Base-by-base conservation (phyloP, 2,888 invertebrate genomes). In the Teleiodes luculella region DNA sequence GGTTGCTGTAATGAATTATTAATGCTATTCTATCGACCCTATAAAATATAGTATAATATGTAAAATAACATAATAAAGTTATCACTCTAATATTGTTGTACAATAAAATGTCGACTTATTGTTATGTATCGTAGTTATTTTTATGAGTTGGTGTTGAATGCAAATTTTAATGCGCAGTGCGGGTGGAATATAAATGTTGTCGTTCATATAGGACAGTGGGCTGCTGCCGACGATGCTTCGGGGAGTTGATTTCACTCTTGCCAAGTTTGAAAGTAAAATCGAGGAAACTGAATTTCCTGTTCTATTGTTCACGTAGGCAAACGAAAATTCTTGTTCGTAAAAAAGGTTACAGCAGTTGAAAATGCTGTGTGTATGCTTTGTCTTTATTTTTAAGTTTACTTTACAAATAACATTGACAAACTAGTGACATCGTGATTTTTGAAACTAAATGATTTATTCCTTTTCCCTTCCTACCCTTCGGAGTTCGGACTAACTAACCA, bases 231-330 rank as follows among this genome's bases (percentile, higher is more conserved):
- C 24, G 3, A 24, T 4, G n/a, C 35, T 24, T 24, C 6, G 2
- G 28, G 43, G 24, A 43, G 24, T 11, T 10, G 24, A 16, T 43
- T 43, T 43, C 43, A 43, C 43, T 43, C n/a, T 43, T 43, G 24
- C 18, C 18, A 39, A 39, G 39, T 43, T 43, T 43, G 43, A 43
- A 43, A 43, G 43, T 43, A 43, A 43, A 43, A 24, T n/a, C 43
- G n/a, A 43, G 43, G 43, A 43, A 24, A 41, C 11, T n/a, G 41
- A 18, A 8, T 11, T 41, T 41, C 41, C 41, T 41, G 41, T 41
- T 18, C 16, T 13, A 41, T 41, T 20, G 14, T 14, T 1, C 36
- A 37, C 36, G 36, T 37, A 37, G 6, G 16, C 31, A 30, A 8
- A 30, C 8, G 30, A 30, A 30, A 8, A 8, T n/a, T n/a, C n/a